phyloP scores from a whole-genome alignment of 2,888 invertebrate genomes.

The Macrosiphum euphorbiae region DNA sequence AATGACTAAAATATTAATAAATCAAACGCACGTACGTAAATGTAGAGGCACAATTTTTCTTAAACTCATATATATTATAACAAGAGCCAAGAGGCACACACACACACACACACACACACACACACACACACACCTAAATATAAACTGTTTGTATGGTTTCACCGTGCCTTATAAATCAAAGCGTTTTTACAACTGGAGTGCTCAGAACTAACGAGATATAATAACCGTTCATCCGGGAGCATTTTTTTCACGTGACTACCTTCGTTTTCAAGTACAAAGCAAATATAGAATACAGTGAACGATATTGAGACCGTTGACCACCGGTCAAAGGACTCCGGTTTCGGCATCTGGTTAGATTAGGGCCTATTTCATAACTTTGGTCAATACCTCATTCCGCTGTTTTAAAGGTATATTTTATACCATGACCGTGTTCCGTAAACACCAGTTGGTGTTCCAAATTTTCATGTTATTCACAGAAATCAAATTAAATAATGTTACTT shows the following conservation, averaged over 20 bases:
- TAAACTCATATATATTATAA: neutral
- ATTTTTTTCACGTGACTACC: neutral
- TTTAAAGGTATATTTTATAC: no score
- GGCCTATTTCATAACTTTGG: neutral
- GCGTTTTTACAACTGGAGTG: slow-evolving; percentile 50
- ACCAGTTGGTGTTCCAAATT: neutral
- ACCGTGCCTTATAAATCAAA: slow-evolving; percentile 30
- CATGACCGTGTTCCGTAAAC: neutral
- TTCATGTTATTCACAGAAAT: neutral
- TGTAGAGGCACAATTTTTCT: neutral
- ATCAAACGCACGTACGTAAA: neutral
- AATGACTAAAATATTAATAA: neutral
- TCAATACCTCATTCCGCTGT: neutral
- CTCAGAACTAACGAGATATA: slow-evolving; percentile 40
- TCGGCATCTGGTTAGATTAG: neutral
- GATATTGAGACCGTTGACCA: neutral
- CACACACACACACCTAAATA: neutral
- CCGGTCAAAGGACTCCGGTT: neutral
- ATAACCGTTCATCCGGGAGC: neutral
- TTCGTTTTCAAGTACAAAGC: neutral
- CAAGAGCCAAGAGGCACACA: neutral
- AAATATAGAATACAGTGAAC: neutral
- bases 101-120: neutral
- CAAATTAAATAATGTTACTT: neutral
- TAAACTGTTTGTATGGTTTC: neutral